Base-by-base conservation (phyloP, 2,113 vertebrate genomes). In the Madoqua kirkii region DNA sequence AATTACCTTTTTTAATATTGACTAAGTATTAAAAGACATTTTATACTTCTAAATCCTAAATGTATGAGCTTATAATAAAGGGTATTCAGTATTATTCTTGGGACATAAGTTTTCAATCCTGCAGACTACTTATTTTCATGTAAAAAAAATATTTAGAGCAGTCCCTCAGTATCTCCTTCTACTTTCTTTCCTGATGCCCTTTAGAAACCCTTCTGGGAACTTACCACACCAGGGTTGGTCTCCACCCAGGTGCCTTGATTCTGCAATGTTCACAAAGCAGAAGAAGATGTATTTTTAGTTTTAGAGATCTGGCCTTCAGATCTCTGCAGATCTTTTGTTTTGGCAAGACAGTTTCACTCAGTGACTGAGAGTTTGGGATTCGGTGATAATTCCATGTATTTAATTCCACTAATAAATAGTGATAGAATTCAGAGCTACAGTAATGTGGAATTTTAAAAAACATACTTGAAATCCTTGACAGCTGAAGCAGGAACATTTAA, bases 321-420 rank as follows among this genome's bases (percentile, higher is more conserved):
- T 48, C 48, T 86, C 91, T 81, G 19, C 29, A 54, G 40, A 87
- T n/a, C 52, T 96, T 89, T 84, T 87, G 60, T 91, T 59, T 90
- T 40, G n/a, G 23, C 52, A 88, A 89, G 85, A 90, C 21, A 54
- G 81, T 81, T 67, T 59, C 3, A 11, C 88, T 87, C 62, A 50
- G 25, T 95, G 83, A 93, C 60, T 45, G 29, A 76, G 40, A 74
- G 52, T 60, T 76, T 89, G 97, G 31, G 55, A 59, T 93, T 92
- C 74, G 71, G 67, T 89, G 85, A 59, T 91, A 78, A 93, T 92
- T 92, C 16, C 48, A 59, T 91, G 93, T 48, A 81, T 64, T 97
- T 92, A 91, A 54, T 64, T 81, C 83, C 27, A 21, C 21, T 48
- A 90, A 76, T 82, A 87, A 76, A 92, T 57, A 91, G 74, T 59